Evolutionary conservation across 53 echinoderm and acorn worm species (phyloP), one percentile per base, ranked within the genome.

Genomic region (Henricia sp.): DNA sequence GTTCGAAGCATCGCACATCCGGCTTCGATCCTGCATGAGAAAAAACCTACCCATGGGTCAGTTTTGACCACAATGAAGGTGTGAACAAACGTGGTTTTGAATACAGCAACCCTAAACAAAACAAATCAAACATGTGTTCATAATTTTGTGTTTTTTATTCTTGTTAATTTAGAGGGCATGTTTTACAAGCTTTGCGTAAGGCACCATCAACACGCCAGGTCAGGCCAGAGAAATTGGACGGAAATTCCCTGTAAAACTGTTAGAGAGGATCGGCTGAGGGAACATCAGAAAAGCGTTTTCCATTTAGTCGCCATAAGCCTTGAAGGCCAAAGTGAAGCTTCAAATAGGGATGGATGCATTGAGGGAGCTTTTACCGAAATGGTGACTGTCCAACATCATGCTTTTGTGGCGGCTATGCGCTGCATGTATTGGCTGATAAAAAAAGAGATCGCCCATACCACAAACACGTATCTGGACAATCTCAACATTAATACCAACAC

Each of bases 351-450:
- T 55, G 72, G 85, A 16, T 64, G 77, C 17, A 78, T 86, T 25
- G 82, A 68, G 65, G 56, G 36, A 83, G 88, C 88, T 29, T 44
- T 87, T 63, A 48, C 41, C 14, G 32, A 29, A 40, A 26, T 57
- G 37, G 26, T 78, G 3, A 64, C 63, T 29, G 43, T 85, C 11
- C 76, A 86, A 43, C 34, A 59, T 21, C 60, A 28, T 39, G 76
- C 86, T 8, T 82, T 86, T 26, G 21, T 78, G 48, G 77, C 80
- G 32, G 87, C 80, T 30, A 68, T 82, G 55, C 57, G 73, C 28
- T 85, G 85, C 59, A 74, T 85, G 56, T 87, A 87, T 55, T 82
- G 87, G 87, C 57, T 87, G 1, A 37, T 82, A 87, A 87, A 37
- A 83, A 87, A 20, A n/a, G 87, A 80, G 37, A 71, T 73, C 20